A percentile compares a stretch with the other conserved stretches of the same genome.
Conservation (phyloP, 2,888 invertebrate species). For the Spilarctia lutea region DNA sequence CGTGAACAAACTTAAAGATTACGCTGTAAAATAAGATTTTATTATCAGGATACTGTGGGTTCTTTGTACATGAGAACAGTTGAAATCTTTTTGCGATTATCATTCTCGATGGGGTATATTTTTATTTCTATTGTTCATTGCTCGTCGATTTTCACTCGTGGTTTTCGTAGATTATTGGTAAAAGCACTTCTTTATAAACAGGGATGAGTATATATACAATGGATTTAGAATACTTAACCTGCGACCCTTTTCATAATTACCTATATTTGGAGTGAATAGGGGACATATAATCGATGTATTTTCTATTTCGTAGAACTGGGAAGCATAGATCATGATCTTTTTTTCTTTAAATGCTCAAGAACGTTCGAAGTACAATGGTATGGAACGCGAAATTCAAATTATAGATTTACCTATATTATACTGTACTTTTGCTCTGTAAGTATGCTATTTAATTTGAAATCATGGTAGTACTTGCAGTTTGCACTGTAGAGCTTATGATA, state of each 20-base stretch:
- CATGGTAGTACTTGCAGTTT: neutral
- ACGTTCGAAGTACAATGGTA: neutral
- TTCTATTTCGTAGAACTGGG: neutral
- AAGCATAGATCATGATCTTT: neutral
- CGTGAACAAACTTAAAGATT: constrained; percentile 26
- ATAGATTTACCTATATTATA: neutral
- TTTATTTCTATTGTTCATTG: constrained; percentile 4
- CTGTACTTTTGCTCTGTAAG: neutral
- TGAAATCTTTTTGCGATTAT: constrained; percentile 7
- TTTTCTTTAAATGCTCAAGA: neutral
- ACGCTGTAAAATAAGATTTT: constrained; percentile 30
- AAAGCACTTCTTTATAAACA: neutral
- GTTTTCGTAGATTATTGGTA: neutral
- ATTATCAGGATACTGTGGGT: constrained; percentile 5
- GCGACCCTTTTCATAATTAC: neutral
- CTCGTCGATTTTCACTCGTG: neutral
- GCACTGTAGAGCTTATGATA: neutral
- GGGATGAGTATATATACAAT: neutral
- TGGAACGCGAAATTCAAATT: neutral
- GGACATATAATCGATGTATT: neutral
- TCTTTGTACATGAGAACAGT: constrained; percentile 8
- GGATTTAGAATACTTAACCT: neutral
- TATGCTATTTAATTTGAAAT: neutral
- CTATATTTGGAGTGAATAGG: neutral
- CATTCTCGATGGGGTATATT: neutral